These are phyloP conservation scores for Laupala kohalensis DNA, from an alignment of 1,140 invertebrate species.

Conservation along the genomic window DNA sequence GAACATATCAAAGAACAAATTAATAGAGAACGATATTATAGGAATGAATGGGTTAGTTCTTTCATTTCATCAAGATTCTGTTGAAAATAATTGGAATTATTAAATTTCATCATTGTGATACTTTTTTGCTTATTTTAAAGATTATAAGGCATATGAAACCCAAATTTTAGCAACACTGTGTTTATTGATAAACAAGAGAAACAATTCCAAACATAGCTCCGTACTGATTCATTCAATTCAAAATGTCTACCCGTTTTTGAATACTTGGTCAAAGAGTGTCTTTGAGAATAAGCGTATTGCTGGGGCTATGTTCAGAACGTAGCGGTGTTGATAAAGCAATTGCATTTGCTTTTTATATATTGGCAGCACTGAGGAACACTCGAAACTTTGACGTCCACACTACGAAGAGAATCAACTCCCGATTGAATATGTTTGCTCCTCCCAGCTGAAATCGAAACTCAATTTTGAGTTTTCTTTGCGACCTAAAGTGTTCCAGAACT, in stretches of 20 bases:
- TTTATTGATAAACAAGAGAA: background rate
- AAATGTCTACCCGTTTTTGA: background rate
- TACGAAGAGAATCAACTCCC: no score
- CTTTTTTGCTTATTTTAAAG: background rate
- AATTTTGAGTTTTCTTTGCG: background rate
- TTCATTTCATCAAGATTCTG: background rate
- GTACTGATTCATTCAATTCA: background rate
- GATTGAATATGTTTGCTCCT: no score
- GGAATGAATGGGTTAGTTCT: background rate
- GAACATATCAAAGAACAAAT: no score
- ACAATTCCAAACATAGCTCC: background rate
- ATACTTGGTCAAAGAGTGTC: background rate
- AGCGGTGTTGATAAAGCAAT: background rate
- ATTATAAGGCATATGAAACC: background rate
- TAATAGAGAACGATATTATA: background rate
- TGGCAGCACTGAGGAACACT: background rate
- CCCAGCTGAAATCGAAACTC: background rate
- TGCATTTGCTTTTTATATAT: background rate
- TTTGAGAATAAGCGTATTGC: background rate
- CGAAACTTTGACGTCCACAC: background rate
- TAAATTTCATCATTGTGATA: no score
- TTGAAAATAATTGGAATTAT: background rate
- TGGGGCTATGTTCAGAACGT: background rate
- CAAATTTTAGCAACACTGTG: background rate
- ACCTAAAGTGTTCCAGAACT: background rate